phyloP scores from a whole-genome alignment of 2,797 vertebrate genomes.

The Psittacula echo region DNA sequence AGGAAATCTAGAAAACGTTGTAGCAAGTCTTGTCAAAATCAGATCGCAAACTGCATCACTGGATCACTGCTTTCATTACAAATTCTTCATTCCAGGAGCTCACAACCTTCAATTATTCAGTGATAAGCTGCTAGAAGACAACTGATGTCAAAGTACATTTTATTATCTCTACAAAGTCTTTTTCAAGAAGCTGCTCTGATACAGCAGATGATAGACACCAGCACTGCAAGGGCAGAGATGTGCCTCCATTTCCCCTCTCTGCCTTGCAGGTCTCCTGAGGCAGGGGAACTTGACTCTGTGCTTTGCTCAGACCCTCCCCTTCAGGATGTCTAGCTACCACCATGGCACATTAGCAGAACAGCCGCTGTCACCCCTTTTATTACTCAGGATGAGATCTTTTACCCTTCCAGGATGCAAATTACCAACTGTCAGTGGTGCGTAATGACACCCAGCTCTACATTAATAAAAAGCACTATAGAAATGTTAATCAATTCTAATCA shows the following conservation, averaged over 20 bases:
- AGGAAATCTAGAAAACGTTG: background rate
- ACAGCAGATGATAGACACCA: background rate
- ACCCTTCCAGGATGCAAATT: background rate
- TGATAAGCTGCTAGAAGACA: background rate
- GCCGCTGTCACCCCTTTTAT: fast-evolving
- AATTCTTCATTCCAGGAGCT: background rate
- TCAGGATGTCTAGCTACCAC: background rate
- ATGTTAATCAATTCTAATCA: slow-evolving; percentile 22
- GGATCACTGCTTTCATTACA: background rate
- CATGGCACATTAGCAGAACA: background rate
- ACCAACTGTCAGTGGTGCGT: background rate
- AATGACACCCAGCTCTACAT: background rate
- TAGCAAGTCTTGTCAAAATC: background rate
- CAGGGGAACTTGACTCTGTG: background rate
- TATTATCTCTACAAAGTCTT: background rate
- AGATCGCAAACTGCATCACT: background rate
- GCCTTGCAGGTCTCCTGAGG: background rate
- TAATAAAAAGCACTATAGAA: background rate
- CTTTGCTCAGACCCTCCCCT: background rate
- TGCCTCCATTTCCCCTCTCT: background rate
- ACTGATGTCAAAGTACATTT: background rate
- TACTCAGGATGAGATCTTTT: background rate
- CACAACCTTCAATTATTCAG: background rate
- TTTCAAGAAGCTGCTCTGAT: background rate
- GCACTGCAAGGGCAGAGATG: background rate